These are phyloP conservation scores for Dryobotodes eremita DNA, from an alignment of 2,888 invertebrate genomes.

Conservation along the genomic window DNA sequence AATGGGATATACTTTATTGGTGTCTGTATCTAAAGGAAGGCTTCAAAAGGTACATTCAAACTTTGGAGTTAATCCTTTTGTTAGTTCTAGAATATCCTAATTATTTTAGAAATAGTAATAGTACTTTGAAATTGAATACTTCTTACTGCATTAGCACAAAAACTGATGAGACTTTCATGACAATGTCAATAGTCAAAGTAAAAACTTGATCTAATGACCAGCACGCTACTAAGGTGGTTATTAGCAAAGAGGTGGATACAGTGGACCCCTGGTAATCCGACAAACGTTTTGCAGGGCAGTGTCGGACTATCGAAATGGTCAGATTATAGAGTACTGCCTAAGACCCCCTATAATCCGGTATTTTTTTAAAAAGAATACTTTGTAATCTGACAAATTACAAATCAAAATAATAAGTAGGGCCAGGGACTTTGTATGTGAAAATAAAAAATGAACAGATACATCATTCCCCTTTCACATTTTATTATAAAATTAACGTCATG, in stretches of 20 bases:
- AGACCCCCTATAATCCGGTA: too few species aligned
- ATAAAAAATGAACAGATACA: too few species aligned
- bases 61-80: not conserved
- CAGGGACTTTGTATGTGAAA: too few species aligned
- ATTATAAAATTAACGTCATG: too few species aligned
- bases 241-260: not conserved
- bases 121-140: not conserved
- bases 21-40: not conserved
- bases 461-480: too few species aligned
- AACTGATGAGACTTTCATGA: not conserved
- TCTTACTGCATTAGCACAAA: not conserved
- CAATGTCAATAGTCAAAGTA: not conserved
- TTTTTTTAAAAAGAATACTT: too few species aligned
- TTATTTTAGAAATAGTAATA: not conserved
- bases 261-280: too few species aligned
- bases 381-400: too few species aligned
- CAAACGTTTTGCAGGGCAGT: too few species aligned
- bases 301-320: too few species aligned
- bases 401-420: too few species aligned
- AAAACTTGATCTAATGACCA: not conserved
- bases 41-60: not conserved
- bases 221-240: not conserved
- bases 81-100: not conserved
- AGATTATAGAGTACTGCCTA: too few species aligned
- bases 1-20: not conserved